phyloP scores from a whole-genome alignment of 2,797 vertebrate species.

The Sebastes aleutianus region DNA sequence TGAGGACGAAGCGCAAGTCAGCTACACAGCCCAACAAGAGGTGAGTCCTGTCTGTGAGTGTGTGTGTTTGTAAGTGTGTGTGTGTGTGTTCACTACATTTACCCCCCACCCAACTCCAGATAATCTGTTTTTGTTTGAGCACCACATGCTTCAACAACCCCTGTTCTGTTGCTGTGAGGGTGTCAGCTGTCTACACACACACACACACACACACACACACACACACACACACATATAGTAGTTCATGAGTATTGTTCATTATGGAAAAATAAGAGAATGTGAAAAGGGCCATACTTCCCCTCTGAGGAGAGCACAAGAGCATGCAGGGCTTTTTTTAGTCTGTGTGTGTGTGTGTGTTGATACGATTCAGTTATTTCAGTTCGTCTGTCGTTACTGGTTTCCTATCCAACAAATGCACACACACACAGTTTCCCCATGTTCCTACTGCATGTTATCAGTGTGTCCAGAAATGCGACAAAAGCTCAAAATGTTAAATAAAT shows the following conservation, averaged over 20 bases:
- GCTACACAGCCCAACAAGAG: constrained; percentile 43
- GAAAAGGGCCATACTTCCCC: constrained; percentile 19
- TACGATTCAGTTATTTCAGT: not conserved
- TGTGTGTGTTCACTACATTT: not conserved
- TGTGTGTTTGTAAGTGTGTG: not conserved
- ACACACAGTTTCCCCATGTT: not conserved
- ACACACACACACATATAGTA: not conserved
- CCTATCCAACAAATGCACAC: not conserved
- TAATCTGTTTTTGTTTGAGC: not conserved
- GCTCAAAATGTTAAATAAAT: not conserved
- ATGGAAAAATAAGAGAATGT: constrained; percentile 26
- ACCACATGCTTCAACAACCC: not conserved
- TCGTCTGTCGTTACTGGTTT: constrained; percentile 17
- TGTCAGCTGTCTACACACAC: not conserved
- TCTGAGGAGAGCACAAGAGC: constrained; percentile 6
- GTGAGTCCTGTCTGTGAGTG: constrained; percentile 2
- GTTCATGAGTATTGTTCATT: constrained; percentile 1
- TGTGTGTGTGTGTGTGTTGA: not conserved
- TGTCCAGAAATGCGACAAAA: not conserved
- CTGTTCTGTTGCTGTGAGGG: constrained; percentile 19
- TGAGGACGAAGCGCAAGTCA: constrained; percentile 27
- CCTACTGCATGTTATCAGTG: not conserved
- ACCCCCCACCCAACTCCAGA: not conserved
- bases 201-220: not conserved
- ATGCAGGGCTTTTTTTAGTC: constrained; percentile 4